A percentile compares a stretch with the other conserved stretches of the same genome.
Conservation (phyloP, 2,113 vertebrate species). For the Festucalex cinctus region DNA sequence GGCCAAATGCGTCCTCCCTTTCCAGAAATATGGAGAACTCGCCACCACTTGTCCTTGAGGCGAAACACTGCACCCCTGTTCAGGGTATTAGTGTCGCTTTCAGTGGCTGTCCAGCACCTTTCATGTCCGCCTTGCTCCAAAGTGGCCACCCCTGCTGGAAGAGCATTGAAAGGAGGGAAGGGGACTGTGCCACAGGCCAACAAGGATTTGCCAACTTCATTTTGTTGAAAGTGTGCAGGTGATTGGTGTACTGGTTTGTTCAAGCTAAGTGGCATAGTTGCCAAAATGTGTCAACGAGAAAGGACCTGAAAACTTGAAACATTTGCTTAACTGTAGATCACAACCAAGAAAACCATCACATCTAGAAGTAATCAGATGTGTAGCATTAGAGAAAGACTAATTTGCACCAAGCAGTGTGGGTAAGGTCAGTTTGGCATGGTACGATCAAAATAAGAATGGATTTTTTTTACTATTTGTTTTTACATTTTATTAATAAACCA, state of each 20-base stretch:
- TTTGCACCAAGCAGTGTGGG: too few relatives aligned
- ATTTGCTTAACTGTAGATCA: neutral
- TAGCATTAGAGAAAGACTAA: too few relatives aligned
- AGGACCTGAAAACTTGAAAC: neutral
- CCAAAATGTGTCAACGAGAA: neutral
- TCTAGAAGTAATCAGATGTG: too few relatives aligned
- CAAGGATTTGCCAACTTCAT: slow-evolving; percentile 48
- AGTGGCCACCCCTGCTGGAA: slow-evolving; percentile 63
- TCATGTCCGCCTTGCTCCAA: slow-evolving; percentile 63
- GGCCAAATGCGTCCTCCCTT: neutral
- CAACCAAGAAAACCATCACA: too few relatives aligned
- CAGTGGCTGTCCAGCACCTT: slow-evolving; percentile 51
- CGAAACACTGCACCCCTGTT: slow-evolving; percentile 59
- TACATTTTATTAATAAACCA: too few relatives aligned
- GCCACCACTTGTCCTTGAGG: slow-evolving; percentile 35
- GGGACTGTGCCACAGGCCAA: slow-evolving; percentile 60
- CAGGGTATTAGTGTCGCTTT: slow-evolving; percentile 64
- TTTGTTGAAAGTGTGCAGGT: slow-evolving; percentile 58
- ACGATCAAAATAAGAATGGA: too few relatives aligned
- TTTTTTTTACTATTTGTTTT: too few relatives aligned
- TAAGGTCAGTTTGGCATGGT: too few relatives aligned
- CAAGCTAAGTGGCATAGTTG: neutral
- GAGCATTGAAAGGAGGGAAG: slow-evolving; percentile 56
- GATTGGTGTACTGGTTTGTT: slow-evolving; percentile 36
- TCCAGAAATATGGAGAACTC: neutral